These are phyloP conservation scores for Condylura cristata DNA, from an alignment of 2,113 vertebrate genomes.

Conservation along the genomic window DNA sequence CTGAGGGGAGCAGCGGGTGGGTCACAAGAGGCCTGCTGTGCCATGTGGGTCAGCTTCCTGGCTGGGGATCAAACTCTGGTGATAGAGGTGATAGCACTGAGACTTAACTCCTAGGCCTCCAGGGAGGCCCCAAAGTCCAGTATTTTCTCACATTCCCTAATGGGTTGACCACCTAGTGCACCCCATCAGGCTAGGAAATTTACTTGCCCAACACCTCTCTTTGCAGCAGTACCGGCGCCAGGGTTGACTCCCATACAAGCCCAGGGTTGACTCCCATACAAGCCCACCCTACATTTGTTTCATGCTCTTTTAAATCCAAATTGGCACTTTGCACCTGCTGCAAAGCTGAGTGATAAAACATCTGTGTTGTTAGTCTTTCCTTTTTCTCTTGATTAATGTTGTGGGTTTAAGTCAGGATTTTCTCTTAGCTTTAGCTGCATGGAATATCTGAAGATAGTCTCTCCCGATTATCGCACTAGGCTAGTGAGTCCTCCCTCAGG, in stretches of 20 bases:
- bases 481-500: not conserved
- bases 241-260: no score
- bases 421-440: not conserved
- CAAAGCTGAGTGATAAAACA: slow-evolving; percentile 17
- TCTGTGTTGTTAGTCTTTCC: not conserved
- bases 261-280: not conserved
- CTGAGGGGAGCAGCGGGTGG: no score
- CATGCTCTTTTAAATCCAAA: slow-evolving; percentile 58
- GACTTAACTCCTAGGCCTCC: no score
- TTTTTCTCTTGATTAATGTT: slow-evolving; percentile 33
- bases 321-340: slow-evolving; percentile 38
- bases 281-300: not conserved
- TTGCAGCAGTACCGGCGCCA: not conserved
- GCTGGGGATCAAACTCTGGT: no score
- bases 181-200: not conserved
- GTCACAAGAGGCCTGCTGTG: no score
- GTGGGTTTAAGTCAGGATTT: slow-evolving; percentile 4
- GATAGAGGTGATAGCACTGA: no score
- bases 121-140: not conserved
- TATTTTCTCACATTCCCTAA: not conserved
- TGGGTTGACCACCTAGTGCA: not conserved
- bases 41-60: no score
- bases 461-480: not conserved
- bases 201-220: not conserved
- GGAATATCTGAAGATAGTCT: not conserved